Conservation (phyloP, 2,888 invertebrate species). For the Eretmocerus hayati region DNA sequence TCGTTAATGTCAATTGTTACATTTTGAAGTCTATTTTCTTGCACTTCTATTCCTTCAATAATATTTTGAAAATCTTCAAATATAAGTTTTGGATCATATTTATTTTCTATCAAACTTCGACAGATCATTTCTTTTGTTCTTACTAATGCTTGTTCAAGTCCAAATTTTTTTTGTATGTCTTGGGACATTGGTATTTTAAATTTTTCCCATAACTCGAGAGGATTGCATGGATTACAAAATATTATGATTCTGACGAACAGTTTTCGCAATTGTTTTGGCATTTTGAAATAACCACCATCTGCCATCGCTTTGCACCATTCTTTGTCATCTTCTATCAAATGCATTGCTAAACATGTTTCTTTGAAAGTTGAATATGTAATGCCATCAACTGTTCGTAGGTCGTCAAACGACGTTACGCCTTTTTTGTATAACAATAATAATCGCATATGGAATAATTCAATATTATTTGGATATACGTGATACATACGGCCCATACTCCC, state of each 20-base stretch:
- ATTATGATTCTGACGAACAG: conserved; percentile 30
- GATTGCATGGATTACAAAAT: conserved; percentile 25
- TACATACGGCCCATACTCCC: conserved; percentile 26
- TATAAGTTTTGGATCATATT: too few species aligned
- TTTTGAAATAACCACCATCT: conserved; percentile 1
- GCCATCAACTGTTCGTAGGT: conserved; percentile 29
- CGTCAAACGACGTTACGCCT: conserved; percentile 31
- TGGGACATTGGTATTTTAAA: conserved; percentile 23
- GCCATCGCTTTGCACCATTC: conserved; percentile 8
- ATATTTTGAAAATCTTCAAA: too few species aligned
- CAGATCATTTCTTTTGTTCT: too few species aligned
- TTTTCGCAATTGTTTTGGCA: conserved; percentile 29
- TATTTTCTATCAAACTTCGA: too few species aligned
- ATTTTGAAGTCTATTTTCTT: too few species aligned
- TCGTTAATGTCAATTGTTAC: too few species aligned
- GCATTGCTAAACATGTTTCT: conserved; percentile 7
- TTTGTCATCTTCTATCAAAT: conserved; percentile 15
- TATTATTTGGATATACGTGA: conserved; percentile 24
- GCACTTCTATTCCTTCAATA: too few species aligned
- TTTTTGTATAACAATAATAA: conserved; percentile 27
- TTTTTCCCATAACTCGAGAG: conserved; percentile 18
- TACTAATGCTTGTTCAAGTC: too few species aligned
- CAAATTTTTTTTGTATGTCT: conserved; percentile 7
- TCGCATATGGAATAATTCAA: too few species aligned
- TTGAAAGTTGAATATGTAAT: conserved; percentile 20